Evolutionary conservation across 2,113 vertebrate species (phyloP), one percentile per base, ranked within the genome.

Genomic region (Pungitius pungitius): DNA sequence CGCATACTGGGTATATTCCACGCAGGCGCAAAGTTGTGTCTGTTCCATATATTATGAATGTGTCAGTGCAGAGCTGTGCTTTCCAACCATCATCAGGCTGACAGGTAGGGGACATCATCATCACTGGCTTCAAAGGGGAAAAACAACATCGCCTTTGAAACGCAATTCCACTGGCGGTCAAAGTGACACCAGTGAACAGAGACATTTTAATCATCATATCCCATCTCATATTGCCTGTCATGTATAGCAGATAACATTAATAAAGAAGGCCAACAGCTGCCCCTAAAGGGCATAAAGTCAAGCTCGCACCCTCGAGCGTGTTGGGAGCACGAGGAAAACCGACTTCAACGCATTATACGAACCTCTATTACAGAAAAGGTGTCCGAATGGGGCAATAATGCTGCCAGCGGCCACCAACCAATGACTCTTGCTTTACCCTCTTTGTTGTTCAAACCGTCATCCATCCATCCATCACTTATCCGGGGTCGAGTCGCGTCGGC

Each of bases 81-180:
- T 33, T 75, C 86, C 69, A 72, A 8, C 62, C 77, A 61, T 73
- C 77, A 69, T 77, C 40, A 11, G 45, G 72, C 69, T 82, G 84
- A 80, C 80, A 87, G 81, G 74, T 81, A 73, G 51, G 74, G 83
- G 77, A 82, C 74, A 73, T 83, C 66, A 80, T 84, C 84, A 85
- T 26, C 47, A 72, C 47, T 56, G 70, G 33, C 77, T 77, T 84
- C 76, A 82, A 81, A 84, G 62, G 30, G 24, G 42, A 42, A 69
- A 78, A 73, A 81, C 26, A 79, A 78, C 73, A 70, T 67, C 35
- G 13, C 8, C 74, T 81, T 80, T 85, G 81, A 81, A 80, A 86
- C 58, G 71, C 69, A 74, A 75, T 77, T 73, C 52, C 64, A 72
- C 20, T 30, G 80, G 61, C 59, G 10, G 82, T 73, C 76, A 69